phyloP scores from a whole-genome alignment of 2,888 invertebrate species.

The Nycteola revayana region DNA sequence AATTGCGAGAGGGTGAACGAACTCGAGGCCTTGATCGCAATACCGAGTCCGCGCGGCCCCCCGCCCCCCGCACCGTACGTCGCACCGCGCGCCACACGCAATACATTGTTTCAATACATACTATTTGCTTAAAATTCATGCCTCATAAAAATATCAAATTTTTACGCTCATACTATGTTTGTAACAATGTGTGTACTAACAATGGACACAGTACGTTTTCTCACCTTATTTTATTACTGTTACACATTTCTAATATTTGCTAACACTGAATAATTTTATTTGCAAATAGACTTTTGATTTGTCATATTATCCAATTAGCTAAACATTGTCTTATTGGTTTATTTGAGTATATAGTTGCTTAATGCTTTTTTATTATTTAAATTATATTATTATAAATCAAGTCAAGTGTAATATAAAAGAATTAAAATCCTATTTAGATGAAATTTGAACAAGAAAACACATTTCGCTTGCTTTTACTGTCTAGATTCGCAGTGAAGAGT shows the following conservation, averaged over 20 bases:
- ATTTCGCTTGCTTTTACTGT: conserved; percentile 44
- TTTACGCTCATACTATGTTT: conserved; percentile 29
- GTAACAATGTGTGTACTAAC: conserved; percentile 24
- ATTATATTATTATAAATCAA: too few relatives aligned
- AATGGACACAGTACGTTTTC: conserved; percentile 15
- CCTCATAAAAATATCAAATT: conserved; percentile 32
- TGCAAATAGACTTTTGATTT: not conserved
- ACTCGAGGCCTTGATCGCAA: conserved; percentile 81
- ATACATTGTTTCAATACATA: conserved; percentile 54
- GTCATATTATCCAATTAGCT: too few relatives aligned
- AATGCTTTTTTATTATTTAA: too few relatives aligned
- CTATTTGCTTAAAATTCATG: conserved; percentile 45
- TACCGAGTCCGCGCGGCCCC: conserved; percentile 51
- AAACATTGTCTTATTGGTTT: too few relatives aligned
- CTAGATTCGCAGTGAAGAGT: conserved; percentile 44
- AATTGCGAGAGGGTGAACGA: conserved; percentile 77
- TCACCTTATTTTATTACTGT: conserved; percentile 16
- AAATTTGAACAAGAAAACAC: conserved; percentile 47
- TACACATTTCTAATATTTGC: conserved; percentile 7
- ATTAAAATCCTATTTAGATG: conserved; percentile 30
- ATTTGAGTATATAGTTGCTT: too few relatives aligned
- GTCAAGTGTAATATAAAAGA: conserved; percentile 43
- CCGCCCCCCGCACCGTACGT: conserved; percentile 42
- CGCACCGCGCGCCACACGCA: conserved; percentile 44
- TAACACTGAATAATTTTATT: not conserved